These are phyloP conservation scores for Rafetus swinhoei DNA, from an alignment of 2,113 vertebrate genomes.

Conservation along the genomic window DNA sequence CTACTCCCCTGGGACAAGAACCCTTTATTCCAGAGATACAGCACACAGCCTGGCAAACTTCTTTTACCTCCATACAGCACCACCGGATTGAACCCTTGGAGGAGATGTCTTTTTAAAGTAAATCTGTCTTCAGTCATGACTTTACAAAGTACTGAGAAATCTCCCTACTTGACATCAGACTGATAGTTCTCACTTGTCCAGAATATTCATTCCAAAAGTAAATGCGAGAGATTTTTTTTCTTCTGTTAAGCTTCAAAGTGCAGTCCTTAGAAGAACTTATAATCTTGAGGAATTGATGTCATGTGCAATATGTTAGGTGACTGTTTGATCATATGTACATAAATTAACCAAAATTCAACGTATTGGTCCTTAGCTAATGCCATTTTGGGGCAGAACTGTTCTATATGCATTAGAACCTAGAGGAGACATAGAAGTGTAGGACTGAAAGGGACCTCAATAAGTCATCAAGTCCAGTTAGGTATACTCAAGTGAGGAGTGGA, in stretches of 20 bases:
- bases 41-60: background rate
- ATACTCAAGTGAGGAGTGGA: background rate
- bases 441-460: no score
- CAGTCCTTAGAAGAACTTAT: no score
- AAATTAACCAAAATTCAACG: background rate
- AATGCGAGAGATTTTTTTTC: background rate
- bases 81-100: background rate
- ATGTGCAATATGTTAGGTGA: no score
- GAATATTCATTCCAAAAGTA: background rate
- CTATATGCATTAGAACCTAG: background rate
- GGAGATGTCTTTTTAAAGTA: background rate
- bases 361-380: background rate
- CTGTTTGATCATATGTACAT: background rate
- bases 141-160: no score
- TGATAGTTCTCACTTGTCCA: background rate
- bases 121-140: no score
- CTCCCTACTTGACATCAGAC: no score
- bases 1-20: background rate
- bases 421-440: background rate
- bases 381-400: background rate
- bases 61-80: background rate
- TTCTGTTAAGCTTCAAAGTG: background rate
- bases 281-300: no score
- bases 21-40: fast-evolving
- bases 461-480: no score